Percentiles rank a stretch among this genome's conserved stretches.
phyloP scores from a whole-genome alignment of 2,888 invertebrate species.

The Therioaphis trifolii region DNA sequence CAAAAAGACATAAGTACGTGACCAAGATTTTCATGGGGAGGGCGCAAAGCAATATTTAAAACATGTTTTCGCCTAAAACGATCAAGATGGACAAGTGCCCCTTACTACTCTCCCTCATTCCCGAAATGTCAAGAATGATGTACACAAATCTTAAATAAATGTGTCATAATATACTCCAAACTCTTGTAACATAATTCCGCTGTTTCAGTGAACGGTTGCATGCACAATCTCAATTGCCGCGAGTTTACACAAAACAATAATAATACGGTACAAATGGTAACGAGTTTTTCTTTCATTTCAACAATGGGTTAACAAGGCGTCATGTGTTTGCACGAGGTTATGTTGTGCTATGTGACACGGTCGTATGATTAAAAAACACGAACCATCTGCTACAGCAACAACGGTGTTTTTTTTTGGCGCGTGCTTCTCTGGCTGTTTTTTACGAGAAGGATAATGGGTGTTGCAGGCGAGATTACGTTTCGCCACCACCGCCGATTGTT shows the following conservation, averaged over 20 bases:
- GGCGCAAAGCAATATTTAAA: too few relatives aligned
- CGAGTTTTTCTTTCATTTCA: conserved; percentile 51
- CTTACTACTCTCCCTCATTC: too few relatives aligned
- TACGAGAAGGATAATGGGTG: conserved; percentile 19
- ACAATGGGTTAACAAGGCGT: conserved; percentile 62
- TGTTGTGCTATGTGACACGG: conserved; percentile 50
- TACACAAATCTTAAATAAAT: too few relatives aligned
- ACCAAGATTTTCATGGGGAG: too few relatives aligned
- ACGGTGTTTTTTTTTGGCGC: conserved; percentile 54
- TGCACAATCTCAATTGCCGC: background rate
- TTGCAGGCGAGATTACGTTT: conserved; percentile 41
- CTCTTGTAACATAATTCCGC: background rate
- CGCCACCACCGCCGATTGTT: conserved; percentile 43
- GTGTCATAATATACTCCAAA: background rate
- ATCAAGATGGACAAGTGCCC: too few relatives aligned
- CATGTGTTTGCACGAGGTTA: conserved; percentile 46
- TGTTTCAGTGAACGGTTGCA: background rate
- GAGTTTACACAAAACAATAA: conserved; percentile 41
- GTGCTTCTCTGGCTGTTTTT: conserved; percentile 55
- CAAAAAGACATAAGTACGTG: too few relatives aligned
- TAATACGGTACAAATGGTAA: conserved; percentile 34
- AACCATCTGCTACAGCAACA: conserved; percentile 45
- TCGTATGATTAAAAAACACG: conserved; percentile 50
- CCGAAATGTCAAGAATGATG: too few relatives aligned
- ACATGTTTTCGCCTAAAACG: too few relatives aligned